Conservation (phyloP, 2,888 invertebrate genomes). For the Eumerus sabulonum region DNA sequence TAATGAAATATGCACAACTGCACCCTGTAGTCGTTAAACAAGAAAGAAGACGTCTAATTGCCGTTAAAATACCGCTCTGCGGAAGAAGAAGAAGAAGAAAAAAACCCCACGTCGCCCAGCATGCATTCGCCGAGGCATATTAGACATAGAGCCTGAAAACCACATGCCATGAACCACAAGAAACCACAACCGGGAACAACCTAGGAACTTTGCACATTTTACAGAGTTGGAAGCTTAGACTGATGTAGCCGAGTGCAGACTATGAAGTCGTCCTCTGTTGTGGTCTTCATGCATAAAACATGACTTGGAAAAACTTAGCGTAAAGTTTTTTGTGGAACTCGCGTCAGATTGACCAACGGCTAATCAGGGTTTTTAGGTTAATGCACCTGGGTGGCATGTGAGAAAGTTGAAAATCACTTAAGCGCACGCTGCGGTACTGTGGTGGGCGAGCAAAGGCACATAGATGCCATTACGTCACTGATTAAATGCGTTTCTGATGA, state of each 20-base stretch:
- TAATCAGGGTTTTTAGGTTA: slow-evolving; percentile 65
- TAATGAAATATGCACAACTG: slow-evolving; percentile 68
- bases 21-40: slow-evolving; percentile 58
- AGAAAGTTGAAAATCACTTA: slow-evolving; percentile 1
- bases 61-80: slow-evolving; percentile 66
- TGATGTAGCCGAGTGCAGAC: neutral
- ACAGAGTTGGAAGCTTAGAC: neutral
- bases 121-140: slow-evolving; percentile 8
- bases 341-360: slow-evolving; percentile 30
- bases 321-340: slow-evolving; percentile 34
- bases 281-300: slow-evolving; percentile 47
- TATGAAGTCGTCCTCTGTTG: too few relatives aligned
- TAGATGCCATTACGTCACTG: slow-evolving; percentile 32
- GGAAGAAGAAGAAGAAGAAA: slow-evolving; percentile 61
- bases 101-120: slow-evolving; percentile 53
- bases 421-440: neutral
- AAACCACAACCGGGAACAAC: slow-evolving; percentile 21
- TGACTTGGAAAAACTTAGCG: slow-evolving; percentile 17
- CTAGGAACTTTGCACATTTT: slow-evolving; percentile 47
- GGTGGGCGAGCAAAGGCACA: neutral
- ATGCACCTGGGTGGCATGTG: slow-evolving; percentile 15
- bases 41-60: slow-evolving; percentile 55
- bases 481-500: slow-evolving; percentile 61
- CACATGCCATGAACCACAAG: neutral
- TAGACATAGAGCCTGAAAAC: slow-evolving; percentile 8